A percentile compares a stretch with the other conserved stretches of the same genome.
These are phyloP conservation scores for Scaptomyza parva DNA, from an alignment of 2,888 invertebrate genomes.

Conservation along the genomic window DNA sequence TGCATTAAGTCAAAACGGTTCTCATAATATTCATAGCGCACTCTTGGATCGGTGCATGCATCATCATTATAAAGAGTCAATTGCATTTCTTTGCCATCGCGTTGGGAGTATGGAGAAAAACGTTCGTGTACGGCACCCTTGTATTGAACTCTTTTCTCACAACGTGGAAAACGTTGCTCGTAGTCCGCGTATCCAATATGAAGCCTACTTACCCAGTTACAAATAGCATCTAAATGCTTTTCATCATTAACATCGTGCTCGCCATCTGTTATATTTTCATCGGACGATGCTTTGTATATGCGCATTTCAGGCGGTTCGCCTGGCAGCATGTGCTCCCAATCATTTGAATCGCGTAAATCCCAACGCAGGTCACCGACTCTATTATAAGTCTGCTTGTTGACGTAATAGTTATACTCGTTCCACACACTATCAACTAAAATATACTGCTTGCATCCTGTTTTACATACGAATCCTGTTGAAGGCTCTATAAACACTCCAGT, in stretches of 20 bases:
- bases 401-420: conserved; percentile 94
- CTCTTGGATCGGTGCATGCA: conserved; percentile 77
- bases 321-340: conserved; percentile 91
- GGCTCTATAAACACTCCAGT: conserved; percentile 93
- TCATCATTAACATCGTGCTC: conserved; percentile 85
- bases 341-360: conserved; percentile 87
- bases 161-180: conserved; percentile 90
- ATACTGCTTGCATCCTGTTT: conserved; percentile 87
- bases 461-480: conserved; percentile 89
- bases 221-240: conserved; percentile 91
- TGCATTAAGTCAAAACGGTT: conserved; percentile 89
- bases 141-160: conserved; percentile 88
- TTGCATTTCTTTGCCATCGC: conserved; percentile 87
- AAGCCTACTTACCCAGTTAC: conserved; percentile 90
- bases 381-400: conserved; percentile 87
- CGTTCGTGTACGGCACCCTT: conserved; percentile 91
- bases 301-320: conserved; percentile 88
- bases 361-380: conserved; percentile 86
- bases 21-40: conserved; percentile 87
- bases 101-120: conserved; percentile 90
- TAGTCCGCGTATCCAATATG: conserved; percentile 87
- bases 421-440: conserved; percentile 93
- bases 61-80: conserved; percentile 77
- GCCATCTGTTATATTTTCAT: conserved; percentile 85
- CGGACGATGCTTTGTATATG: conserved; percentile 77